Base-by-base conservation (phyloP, 2,797 vertebrate species). In the Cyprinodon diabolis region DNA sequence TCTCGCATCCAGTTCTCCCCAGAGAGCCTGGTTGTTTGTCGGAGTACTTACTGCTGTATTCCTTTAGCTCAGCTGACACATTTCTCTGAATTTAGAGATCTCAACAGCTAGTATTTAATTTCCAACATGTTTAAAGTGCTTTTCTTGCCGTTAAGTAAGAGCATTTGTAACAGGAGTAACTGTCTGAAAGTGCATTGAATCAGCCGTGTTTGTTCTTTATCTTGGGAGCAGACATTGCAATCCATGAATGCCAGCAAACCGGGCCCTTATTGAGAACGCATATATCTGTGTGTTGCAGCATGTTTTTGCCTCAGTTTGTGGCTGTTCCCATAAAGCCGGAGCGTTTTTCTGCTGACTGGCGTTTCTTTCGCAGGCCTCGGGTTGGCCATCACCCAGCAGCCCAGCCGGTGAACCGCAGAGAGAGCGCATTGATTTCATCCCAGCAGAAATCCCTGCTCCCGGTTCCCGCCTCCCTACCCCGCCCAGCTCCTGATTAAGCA, bases 351-450 rank as follows among this genome's bases (percentile, higher is more conserved):
- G 92, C 92, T 93, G 92, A 93, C 91, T 87, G 43, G 79, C 72
- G 84, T 75, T 69, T 90, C 86, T 30, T 89, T 77, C 17, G 78
- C 87, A 58, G 90, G 82, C 87, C 81, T 79, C 86, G 11, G 86
- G 78, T 89, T 92, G 92, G 92, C 93, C 79, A 82, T 2, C 25
- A 85, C 85, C 92, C 92, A 94, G 86, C 55, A 89, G 82, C 87
- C 83, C 87, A 78, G 83, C 90, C 86, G 87, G 71, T 89, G 90
- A 90, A 92, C 91, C 91, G 78, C 85, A 60, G 86, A 84, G 86
- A 87, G 70, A 85, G 84, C 63, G 86, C 92, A 92, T 94, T 90
- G 94, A 94, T 94, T 93, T 90, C 91, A 86, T 91, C 89, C 91
- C 90, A 74, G 83, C 88, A 90, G 90, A 91, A 88, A 76, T 78